Evolutionary conservation across 2,113 vertebrate genomes (phyloP).

Genomic region (Colaptes auratus): DNA sequence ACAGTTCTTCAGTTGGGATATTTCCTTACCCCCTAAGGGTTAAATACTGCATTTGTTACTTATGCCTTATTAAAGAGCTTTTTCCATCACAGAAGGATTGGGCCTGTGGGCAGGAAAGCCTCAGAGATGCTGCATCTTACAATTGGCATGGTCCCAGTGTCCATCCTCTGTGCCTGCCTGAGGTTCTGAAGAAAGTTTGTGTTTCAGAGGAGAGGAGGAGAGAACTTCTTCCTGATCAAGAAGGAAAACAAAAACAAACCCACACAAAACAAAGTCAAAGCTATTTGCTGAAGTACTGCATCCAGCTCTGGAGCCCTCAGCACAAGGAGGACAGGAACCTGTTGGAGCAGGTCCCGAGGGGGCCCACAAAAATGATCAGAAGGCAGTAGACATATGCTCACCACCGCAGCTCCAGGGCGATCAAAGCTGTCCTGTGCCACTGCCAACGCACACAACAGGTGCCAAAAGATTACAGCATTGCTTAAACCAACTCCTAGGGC

Average conservation of each 20-base stretch:
- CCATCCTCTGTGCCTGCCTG: background rate
- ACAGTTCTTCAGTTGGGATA: background rate
- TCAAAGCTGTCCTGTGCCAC: constrained; percentile 39
- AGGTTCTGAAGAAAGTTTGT: background rate
- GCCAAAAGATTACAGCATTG: constrained; percentile 44
- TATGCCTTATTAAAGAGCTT: background rate
- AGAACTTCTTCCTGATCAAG: background rate
- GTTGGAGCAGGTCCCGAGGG: too few relatives aligned
- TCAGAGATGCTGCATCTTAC: background rate
- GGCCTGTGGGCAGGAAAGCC: background rate
- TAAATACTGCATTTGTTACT: background rate
- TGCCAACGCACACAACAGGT: constrained; percentile 58
- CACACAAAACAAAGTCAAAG: too few relatives aligned
- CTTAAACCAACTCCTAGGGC: constrained; percentile 31
- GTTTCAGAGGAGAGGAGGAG: background rate
- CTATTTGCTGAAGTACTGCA: too few relatives aligned
- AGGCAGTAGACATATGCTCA: background rate
- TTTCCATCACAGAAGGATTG: background rate
- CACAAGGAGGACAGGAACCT: too few relatives aligned
- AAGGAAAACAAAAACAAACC: background rate
- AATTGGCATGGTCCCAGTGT: background rate
- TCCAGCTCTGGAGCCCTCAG: too few relatives aligned
- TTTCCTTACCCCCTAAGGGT: background rate
- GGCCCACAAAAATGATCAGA: too few relatives aligned
- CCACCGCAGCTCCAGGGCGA: background rate